Base-by-base conservation (phyloP, 2,113 vertebrate species). In the Alethe diademata region DNA sequence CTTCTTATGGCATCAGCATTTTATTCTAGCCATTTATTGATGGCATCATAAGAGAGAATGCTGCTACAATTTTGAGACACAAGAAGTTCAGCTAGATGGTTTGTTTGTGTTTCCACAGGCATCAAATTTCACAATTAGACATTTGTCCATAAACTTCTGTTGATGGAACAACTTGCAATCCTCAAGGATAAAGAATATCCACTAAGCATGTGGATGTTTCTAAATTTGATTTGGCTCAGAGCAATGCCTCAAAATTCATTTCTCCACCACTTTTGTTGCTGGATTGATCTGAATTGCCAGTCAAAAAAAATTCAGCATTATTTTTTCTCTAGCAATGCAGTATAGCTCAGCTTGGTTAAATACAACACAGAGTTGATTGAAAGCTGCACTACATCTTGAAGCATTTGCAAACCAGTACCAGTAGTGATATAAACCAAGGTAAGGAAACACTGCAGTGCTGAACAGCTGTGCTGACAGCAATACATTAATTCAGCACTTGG, bases 131-230 rank as follows among this genome's bases (percentile, higher is more conserved):
- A 25, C 35, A 58, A 42, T 54, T 76, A 62, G 5, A 26, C 10
- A 50, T 48, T 78, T 76, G 7, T 33, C 20, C 14, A 13, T 42
- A 54, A 24, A 51, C 6, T 57, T 65, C 22, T 69, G 1, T 22
- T 40, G 45, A n/a, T 6, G 8, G 25, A 58, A 65, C 5, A 64
- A 15, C 7, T 65, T n/a, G 8, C 3, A 60, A 0, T 31, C 11
- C n/a, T 58, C 33, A 78, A 42, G 7, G 38, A 64, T 23, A 42
- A 12, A 54, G 13, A 69, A 62, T 48, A 54, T 19, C 5, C 19
- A 36, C 4, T 36, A 2, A 2, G 8, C 1, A 16, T 24, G 1
- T 10, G 15, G 12, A 19, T 42, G 22, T 38, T 56, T 72, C 17
- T 72, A 57, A 69, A 47, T n/a, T 29, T 53, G 9, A 18, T 47